Percentiles rank a stretch among this genome's conserved stretches.
Evolutionary conservation across 2,113 vertebrate genomes (phyloP).

Genomic region (Chroicocephalus ridibundus): DNA sequence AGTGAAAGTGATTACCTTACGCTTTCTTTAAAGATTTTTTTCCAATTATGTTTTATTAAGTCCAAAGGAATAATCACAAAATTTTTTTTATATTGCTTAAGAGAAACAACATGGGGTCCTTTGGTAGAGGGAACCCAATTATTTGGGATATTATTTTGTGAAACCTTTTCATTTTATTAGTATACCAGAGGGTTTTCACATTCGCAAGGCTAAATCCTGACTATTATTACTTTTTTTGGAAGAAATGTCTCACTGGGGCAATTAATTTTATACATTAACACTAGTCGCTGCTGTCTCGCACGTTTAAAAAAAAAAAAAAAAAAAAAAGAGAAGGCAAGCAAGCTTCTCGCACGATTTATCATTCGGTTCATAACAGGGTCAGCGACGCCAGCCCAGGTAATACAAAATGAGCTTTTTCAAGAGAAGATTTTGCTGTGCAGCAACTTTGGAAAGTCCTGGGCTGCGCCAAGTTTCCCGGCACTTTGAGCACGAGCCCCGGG

Average conservation of each 20-base stretch:
- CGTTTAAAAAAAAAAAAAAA: slow-evolving; percentile 30
- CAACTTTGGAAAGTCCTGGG: slow-evolving; percentile 37
- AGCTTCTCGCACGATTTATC: slow-evolving; percentile 44
- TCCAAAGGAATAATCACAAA: slow-evolving; percentile 78
- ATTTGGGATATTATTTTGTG: slow-evolving; percentile 77
- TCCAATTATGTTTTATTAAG: slow-evolving; percentile 78
- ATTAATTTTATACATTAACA: slow-evolving; percentile 79
- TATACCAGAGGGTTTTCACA: slow-evolving; percentile 75
- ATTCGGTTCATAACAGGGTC: slow-evolving; percentile 68
- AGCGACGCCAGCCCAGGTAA: slow-evolving; percentile 5
- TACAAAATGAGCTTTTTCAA: background rate
- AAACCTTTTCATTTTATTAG: slow-evolving; percentile 78
- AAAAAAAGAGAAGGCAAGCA: background rate
- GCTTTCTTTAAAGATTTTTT: slow-evolving; percentile 64
- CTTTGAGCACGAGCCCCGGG: background rate
- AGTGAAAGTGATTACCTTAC: slow-evolving; percentile 12
- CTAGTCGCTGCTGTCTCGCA: slow-evolving; percentile 44
- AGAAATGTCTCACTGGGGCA: slow-evolving; percentile 72
- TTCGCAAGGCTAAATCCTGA: slow-evolving; percentile 67
- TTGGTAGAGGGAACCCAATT: slow-evolving; percentile 71
- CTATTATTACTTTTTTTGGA: slow-evolving; percentile 78
- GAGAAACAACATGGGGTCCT: slow-evolving; percentile 78
- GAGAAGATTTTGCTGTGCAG: background rate
- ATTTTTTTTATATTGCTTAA: slow-evolving; percentile 71
- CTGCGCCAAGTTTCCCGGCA: background rate